Percentiles rank a stretch among this genome's conserved stretches.
phyloP scores from a whole-genome alignment of 2,797 vertebrate genomes.

The Rhadinocentrus ornatus region DNA sequence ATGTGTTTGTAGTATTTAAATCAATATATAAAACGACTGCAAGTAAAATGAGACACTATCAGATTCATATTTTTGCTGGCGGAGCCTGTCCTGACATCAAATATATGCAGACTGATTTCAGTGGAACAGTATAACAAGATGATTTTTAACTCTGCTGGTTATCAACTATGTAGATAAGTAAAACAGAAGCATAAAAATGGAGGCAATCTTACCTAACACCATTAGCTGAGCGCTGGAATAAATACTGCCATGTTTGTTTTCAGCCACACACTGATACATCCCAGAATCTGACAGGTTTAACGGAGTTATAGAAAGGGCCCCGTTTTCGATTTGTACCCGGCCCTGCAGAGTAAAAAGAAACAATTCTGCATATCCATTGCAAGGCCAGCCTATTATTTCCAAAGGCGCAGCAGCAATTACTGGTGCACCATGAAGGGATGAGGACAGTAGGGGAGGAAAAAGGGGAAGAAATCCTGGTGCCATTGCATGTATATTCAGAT shows the following conservation, averaged over 20 bases:
- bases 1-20: slow-evolving; percentile 67
- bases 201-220: slow-evolving; percentile 90
- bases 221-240: slow-evolving; percentile 92
- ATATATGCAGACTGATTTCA: slow-evolving; percentile 63
- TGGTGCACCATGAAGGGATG: slow-evolving; percentile 50
- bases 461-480: slow-evolving; percentile 20
- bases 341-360: slow-evolving; percentile 82
- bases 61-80: slow-evolving; percentile 64
- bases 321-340: slow-evolving; percentile 93
- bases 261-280: slow-evolving; percentile 96
- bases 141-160: slow-evolving; percentile 65
- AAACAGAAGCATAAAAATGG: slow-evolving; percentile 54
- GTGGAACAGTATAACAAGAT: slow-evolving; percentile 44
- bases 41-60: slow-evolving; percentile 75
- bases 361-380: slow-evolving; percentile 64
- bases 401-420: slow-evolving; percentile 74
- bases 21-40: slow-evolving; percentile 75
- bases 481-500: slow-evolving; percentile 26
- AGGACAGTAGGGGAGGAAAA: slow-evolving; percentile 45
- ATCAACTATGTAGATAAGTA: slow-evolving; percentile 66
- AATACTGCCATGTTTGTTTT: slow-evolving; percentile 96
- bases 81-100: slow-evolving; percentile 64
- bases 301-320: slow-evolving; percentile 89
- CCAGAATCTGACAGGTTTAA: slow-evolving; percentile 93
- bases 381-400: slow-evolving; percentile 59